Base-by-base conservation (phyloP, 2,113 vertebrate species). In the Origma solitaria region DNA sequence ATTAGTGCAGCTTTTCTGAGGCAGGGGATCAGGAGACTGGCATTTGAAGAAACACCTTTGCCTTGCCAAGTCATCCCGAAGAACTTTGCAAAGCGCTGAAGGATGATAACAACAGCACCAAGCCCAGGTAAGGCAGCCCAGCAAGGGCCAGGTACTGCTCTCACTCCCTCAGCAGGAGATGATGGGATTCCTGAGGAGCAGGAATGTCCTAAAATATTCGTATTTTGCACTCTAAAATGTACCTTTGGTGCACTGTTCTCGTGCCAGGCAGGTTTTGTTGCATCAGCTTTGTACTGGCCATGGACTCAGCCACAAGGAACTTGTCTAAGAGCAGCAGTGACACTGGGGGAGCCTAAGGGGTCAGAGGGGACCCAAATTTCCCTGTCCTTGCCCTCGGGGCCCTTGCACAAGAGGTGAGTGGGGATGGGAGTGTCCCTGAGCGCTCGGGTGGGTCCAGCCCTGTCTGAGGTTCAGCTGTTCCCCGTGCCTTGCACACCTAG, bases 1-100 rank as follows among this genome's bases (percentile, higher is more conserved):
- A 96, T 93, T 88, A 97, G 60, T 54, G 76, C 58, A 78, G 72
- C 38, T 83, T 90, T 90, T 61, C 71, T 30, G 31, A 88, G 42
- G 72, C 72, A 16, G 6, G 58, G 60, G 47, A 81, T 70, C 51
- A 50, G 85, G 44, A 92, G 68, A 47, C 25, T 92, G 81, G 10
- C 50, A 58, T 51, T 86, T 87, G 56, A 75, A 91, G 92, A 86
- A 94, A 77, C 83, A 92, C 77, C 86, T 92, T 90, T 11, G 13
- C 42, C 72, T 51, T 90, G 88, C 80, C 94, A 92, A 92, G 81
- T 33, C 62, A 33, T 33, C 38, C 92, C 69, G 11, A 54, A 53
- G 60, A 40, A 77, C 42, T 60, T 64, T 21, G 22, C 49, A n/a
- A 18, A 56, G 84, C 69, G 17, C 44, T 11, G 60, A 37, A 70